Evolutionary conservation across 2,113 vertebrate genomes (phyloP), one percentile per base, ranked within the genome.

Genomic region (Lipophrys pholis): DNA sequence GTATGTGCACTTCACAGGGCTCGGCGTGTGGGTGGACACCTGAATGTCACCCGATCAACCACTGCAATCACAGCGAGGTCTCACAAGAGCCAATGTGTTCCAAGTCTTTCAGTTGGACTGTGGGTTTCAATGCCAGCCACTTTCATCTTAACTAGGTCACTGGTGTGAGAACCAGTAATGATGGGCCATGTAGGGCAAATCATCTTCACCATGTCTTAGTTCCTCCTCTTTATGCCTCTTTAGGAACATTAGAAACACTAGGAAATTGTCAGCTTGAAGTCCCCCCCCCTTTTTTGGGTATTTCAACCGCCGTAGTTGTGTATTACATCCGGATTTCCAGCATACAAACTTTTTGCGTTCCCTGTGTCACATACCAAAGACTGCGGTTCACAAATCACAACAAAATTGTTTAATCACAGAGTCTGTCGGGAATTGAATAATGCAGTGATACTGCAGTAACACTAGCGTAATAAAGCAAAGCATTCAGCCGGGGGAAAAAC

Each of bases 41-140:
- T 58, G 65, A 83, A 79, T 41, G 60, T 63, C 63, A 68, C 17
- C 56, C 55, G 52, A 69, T 81, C 65, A 49, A 58, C 50, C 48
- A 17, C 16, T 10, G 43, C 0, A 6, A 72, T 76, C 53, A 10
- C 30, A 11, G 11, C 4, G 50, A 76, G 57, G 62, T 63, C 63
- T 61, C 62, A 72, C 49, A 62, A 78, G 16, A 62, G 16, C 35
- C 52, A 46, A 61, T 79, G 57, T 60, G 69, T 36, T 69, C 9
- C 9, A 10, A 36, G 48, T 52, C 35, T 40, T 30, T 43, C 8
- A 3, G 59, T 39, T 74, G 10, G 8, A 16, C 30, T 36, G 45
- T 35, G 11, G 39, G 30, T 55, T 78, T 83, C 54, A 69, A 76
- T 53, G 78, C 45, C 53, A 64, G n/a, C n/a, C 36, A 68, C 38